Percentiles rank a stretch among this genome's conserved stretches.
phyloP scores from a whole-genome alignment of 2,888 invertebrate genomes.

The Pardosa pseudoannulata region DNA sequence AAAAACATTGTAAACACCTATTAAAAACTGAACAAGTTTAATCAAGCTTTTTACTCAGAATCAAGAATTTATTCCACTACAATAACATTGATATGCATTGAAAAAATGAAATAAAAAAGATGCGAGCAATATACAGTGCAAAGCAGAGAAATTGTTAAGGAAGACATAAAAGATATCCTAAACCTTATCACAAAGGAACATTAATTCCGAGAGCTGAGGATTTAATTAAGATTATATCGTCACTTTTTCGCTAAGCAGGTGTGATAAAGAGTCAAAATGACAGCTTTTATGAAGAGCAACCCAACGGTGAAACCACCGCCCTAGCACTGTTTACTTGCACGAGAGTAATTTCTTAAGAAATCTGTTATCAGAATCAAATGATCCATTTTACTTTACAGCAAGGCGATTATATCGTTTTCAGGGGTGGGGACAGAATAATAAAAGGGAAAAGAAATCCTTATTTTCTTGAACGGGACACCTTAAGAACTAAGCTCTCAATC shows the following conservation, averaged over 20 bases:
- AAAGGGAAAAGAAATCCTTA: not conserved
- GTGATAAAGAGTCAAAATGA: slow-evolving; percentile 36
- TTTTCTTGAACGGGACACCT: not conserved
- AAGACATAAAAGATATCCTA: slow-evolving; percentile 30
- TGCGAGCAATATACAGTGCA: not conserved
- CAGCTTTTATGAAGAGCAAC: slow-evolving; percentile 28
- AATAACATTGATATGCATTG: too few relatives aligned
- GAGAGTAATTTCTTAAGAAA: slow-evolving; percentile 24
- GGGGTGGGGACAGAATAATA: slow-evolving; percentile 2
- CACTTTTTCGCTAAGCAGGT: slow-evolving; percentile 18
- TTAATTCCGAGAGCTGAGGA: slow-evolving; percentile 34
- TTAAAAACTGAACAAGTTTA: too few relatives aligned
- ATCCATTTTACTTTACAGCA: slow-evolving; percentile 37
- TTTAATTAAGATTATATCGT: slow-evolving; percentile 53
- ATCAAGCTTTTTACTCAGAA: too few relatives aligned
- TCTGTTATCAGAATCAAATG: slow-evolving; percentile 23
- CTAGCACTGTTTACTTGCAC: slow-evolving; percentile 23
- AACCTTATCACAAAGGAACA: slow-evolving; percentile 27
- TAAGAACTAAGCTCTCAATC: not conserved
- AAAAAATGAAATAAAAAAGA: not conserved
- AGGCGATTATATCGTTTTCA: slow-evolving; percentile 20
- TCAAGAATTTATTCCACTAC: too few relatives aligned
- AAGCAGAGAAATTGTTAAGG: not conserved
- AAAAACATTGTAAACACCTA: too few relatives aligned
- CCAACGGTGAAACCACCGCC: not conserved